These are phyloP conservation scores for Brenthis hecate DNA, from an alignment of 2,888 invertebrate genomes.

Conservation along the genomic window DNA sequence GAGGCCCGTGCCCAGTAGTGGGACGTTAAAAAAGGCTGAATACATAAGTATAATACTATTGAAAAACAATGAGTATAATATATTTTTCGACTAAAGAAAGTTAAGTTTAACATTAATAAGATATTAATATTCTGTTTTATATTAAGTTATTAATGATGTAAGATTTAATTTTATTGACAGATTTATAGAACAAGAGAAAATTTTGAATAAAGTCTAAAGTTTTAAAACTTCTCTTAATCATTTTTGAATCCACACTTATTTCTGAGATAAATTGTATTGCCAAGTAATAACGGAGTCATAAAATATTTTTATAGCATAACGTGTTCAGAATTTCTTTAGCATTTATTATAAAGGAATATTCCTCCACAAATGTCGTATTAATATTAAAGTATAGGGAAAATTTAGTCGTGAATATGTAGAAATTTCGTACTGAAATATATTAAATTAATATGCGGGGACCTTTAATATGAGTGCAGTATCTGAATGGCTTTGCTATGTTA, in stretches of 20 bases:
- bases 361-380: constrained; percentile 8
- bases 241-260: constrained; percentile 12
- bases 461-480: too few relatives aligned
- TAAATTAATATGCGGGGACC: too few relatives aligned
- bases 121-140: too few relatives aligned
- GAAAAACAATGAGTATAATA: too few relatives aligned
- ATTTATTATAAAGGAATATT: constrained; percentile 21
- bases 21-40: too few relatives aligned
- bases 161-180: too few relatives aligned
- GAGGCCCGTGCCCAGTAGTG: too few relatives aligned
- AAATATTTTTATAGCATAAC: constrained; percentile 21
- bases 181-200: not conserved
- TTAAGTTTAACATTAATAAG: too few relatives aligned
- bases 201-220: not conserved
- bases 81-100: too few relatives aligned
- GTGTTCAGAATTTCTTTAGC: constrained; percentile 20
- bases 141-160: too few relatives aligned
- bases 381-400: constrained; percentile 6
- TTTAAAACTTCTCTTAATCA: constrained; percentile 5
- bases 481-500: too few relatives aligned
- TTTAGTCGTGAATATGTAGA: constrained; percentile 1
- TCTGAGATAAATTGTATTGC: constrained; percentile 19
- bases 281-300: constrained; percentile 22
- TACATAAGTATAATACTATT: too few relatives aligned
- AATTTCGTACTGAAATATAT: not conserved